A percentile compares a stretch with the other conserved stretches of the same genome.
Evolutionary conservation across 1,140 invertebrate species (phyloP).

Genomic region (Drosophila pseudoananassae): DNA sequence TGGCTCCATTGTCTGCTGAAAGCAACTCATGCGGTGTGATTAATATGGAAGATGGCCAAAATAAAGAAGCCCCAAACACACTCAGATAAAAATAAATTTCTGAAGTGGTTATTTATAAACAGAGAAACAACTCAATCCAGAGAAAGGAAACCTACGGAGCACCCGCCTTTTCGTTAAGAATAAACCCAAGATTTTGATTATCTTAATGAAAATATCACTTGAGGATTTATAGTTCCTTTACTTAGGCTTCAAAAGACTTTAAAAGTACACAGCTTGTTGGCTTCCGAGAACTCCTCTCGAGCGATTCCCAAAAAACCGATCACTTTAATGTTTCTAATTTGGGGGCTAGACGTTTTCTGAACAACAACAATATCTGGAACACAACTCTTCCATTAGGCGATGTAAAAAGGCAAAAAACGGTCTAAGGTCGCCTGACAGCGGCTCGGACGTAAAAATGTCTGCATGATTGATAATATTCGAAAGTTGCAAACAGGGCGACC

Average conservation of each 20-base stretch:
- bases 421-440: slow-evolving; percentile 18
- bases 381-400: slow-evolving; percentile 42
- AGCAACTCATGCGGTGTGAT: slow-evolving; percentile 74
- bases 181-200: background rate
- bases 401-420: slow-evolving; percentile 12
- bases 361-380: slow-evolving; percentile 22
- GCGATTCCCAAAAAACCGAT: slow-evolving; percentile 25
- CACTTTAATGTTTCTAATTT: slow-evolving; percentile 41
- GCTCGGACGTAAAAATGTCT: slow-evolving; percentile 48
- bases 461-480: slow-evolving; percentile 61
- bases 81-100: slow-evolving; percentile 21
- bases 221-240: background rate
- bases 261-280: background rate
- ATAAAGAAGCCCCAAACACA: slow-evolving; percentile 10
- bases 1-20: slow-evolving; percentile 72
- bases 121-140: slow-evolving; percentile 63
- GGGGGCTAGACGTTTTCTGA: slow-evolving; percentile 1
- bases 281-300: slow-evolving; percentile 1
- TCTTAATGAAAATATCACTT: background rate
- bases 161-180: background rate
- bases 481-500: slow-evolving; percentile 39
- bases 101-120: slow-evolving; percentile 40
- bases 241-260: background rate
- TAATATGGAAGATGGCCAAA: slow-evolving; percentile 77
- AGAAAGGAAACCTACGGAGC: background rate